Percentiles rank a stretch among this genome's conserved stretches.
phyloP scores from a whole-genome alignment of 2,888 invertebrate genomes.

The Adineta ricciae region DNA sequence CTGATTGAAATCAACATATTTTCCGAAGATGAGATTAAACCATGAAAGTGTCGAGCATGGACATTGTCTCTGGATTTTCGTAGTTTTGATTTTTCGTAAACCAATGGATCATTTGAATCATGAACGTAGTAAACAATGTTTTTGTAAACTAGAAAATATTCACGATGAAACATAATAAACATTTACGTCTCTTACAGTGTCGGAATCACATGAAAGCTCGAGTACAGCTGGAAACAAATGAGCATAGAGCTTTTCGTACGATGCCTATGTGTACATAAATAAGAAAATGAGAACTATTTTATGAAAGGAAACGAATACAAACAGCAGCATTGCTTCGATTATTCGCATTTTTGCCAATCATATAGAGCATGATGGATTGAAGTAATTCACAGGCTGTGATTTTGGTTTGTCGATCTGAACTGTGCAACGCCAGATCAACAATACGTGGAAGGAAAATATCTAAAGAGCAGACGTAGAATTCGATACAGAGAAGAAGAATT shows the following conservation, averaged over 20 bases:
- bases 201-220: conserved; percentile 60
- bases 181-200: conserved; percentile 54
- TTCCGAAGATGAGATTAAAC: conserved; percentile 59
- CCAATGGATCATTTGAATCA: conserved; percentile 62
- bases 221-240: conserved; percentile 56
- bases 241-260: conserved; percentile 54
- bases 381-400: conserved; percentile 63
- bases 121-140: conserved; percentile 60
- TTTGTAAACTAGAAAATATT: conserved; percentile 47
- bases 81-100: conserved; percentile 55
- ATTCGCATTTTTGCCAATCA: conserved; percentile 54
- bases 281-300: neutral
- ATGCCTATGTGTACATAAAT: conserved; percentile 30
- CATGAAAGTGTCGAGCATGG: conserved; percentile 56
- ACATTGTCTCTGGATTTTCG: conserved; percentile 53
- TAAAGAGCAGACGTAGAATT: neutral
- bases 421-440: conserved; percentile 57
- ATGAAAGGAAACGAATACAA: neutral
- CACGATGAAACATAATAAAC: no score
- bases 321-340: neutral
- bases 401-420: conserved; percentile 61
- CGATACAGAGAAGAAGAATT: no score
- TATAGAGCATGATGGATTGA: conserved; percentile 58
- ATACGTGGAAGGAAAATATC: conserved; percentile 60
- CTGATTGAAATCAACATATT: conserved; percentile 58